Evolutionary conservation across 2,888 invertebrate species (phyloP).

Genomic region (Helicoverpa assulta): DNA sequence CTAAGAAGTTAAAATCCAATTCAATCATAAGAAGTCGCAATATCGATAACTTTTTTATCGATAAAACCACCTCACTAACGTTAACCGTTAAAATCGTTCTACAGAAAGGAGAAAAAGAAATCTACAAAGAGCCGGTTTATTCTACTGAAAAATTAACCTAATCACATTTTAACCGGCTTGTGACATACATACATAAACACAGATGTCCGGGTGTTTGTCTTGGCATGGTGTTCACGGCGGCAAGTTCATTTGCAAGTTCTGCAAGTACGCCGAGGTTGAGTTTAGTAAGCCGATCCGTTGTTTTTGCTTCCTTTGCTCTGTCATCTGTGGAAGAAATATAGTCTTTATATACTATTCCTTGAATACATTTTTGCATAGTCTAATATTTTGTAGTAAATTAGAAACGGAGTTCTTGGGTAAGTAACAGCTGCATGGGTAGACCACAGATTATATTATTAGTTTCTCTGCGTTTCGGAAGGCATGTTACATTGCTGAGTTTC

Average conservation of each 20-base stretch:
- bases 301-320: constrained; percentile 98
- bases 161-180: constrained; percentile 36
- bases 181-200: constrained; percentile 53
- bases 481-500: too few species aligned
- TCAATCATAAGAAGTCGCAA: too few species aligned
- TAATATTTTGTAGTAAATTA: too few species aligned
- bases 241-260: constrained; percentile 88
- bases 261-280: constrained; percentile 93
- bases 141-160: constrained; percentile 29
- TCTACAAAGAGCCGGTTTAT: constrained; percentile 28
- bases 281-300: constrained; percentile 96
- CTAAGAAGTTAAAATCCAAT: too few species aligned
- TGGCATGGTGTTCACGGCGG: constrained; percentile 79
- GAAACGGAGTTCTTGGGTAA: too few species aligned
- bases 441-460: too few species aligned
- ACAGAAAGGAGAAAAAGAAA: not conserved
- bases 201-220: constrained; percentile 13
- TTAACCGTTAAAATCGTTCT: not conserved
- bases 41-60: too few species aligned
- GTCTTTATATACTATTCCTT: not conserved
- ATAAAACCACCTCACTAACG: not conserved
- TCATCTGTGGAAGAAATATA: constrained; percentile 91
- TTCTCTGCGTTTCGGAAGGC: too few species aligned
- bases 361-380: too few species aligned
- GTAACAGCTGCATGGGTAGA: too few species aligned